phyloP scores from a whole-genome alignment of 2,113 vertebrate genomes.

The Ciconia stormi region DNA sequence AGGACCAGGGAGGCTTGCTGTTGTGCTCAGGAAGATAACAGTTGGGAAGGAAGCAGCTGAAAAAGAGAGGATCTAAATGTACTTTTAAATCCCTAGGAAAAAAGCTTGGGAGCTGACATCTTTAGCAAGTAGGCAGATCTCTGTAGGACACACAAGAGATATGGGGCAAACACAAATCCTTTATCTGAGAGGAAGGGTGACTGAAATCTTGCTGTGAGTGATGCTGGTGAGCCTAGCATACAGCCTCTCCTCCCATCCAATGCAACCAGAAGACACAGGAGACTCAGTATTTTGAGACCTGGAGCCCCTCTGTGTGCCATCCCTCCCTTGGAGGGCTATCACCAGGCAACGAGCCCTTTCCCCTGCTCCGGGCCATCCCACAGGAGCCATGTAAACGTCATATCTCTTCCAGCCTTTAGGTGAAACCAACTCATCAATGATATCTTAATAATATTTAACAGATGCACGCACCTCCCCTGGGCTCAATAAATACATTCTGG shows the following conservation, averaged over 20 bases:
- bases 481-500: conserved; percentile 16
- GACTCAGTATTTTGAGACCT: background rate
- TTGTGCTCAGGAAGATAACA: background rate
- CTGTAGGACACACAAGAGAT: background rate
- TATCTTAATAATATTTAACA: conserved; percentile 33
- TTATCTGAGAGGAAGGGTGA: background rate
- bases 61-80: background rate
- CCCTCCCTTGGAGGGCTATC: background rate
- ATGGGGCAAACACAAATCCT: background rate
- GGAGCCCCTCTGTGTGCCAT: background rate
- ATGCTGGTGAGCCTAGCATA: background rate
- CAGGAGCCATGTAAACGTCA: background rate
- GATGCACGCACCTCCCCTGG: background rate
- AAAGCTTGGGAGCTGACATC: background rate
- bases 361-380: background rate
- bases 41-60: background rate
- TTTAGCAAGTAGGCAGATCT: background rate
- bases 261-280: background rate
- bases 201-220: background rate
- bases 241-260: background rate
- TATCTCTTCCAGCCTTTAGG: background rate
- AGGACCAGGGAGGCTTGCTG: background rate
- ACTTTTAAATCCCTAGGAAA: background rate
- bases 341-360: background rate
- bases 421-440: conserved; percentile 15